These are phyloP conservation scores for Pogona vitticeps DNA, from an alignment of 2,113 vertebrate genomes.

Conservation along the genomic window DNA sequence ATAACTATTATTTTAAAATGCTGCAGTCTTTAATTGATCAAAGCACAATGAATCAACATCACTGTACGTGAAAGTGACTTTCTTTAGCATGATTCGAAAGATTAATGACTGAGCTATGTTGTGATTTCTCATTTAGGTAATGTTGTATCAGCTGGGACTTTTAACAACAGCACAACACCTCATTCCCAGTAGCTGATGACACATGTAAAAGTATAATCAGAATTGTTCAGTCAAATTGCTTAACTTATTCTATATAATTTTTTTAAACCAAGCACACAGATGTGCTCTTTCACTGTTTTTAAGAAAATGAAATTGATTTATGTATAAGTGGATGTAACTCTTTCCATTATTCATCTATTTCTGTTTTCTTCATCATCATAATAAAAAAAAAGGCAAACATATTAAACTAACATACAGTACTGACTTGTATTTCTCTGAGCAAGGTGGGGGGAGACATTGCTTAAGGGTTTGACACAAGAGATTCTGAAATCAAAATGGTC, in stretches of 20 bases:
- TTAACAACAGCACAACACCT: too few species aligned
- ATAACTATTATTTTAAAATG: too few species aligned
- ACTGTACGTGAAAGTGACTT: conserved; percentile 1
- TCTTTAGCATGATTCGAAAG: not conserved
- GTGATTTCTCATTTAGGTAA: not conserved
- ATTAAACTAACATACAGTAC: not conserved
- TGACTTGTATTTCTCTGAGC: not conserved
- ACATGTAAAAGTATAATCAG: not conserved
- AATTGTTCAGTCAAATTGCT: conserved; percentile 29
- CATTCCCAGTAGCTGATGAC: not conserved
- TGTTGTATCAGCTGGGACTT: not conserved
- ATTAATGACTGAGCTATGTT: not conserved
- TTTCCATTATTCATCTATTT: conserved; percentile 31
- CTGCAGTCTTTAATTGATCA: too few species aligned
- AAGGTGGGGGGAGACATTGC: too few species aligned
- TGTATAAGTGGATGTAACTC: not conserved
- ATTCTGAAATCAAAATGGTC: not conserved
- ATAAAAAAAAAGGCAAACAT: conserved; percentile 34
- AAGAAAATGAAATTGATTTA: conserved; percentile 21
- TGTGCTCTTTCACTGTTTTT: conserved; percentile 20
- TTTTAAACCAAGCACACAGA: conserved; percentile 3
- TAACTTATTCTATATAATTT: not conserved
- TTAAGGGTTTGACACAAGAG: not conserved
- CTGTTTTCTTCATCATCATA: conserved; percentile 13
- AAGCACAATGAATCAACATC: too few species aligned